A percentile compares a stretch with the other conserved stretches of the same genome.
phyloP scores from a whole-genome alignment of 2,113 vertebrate genomes.

The Clinocottus analis region DNA sequence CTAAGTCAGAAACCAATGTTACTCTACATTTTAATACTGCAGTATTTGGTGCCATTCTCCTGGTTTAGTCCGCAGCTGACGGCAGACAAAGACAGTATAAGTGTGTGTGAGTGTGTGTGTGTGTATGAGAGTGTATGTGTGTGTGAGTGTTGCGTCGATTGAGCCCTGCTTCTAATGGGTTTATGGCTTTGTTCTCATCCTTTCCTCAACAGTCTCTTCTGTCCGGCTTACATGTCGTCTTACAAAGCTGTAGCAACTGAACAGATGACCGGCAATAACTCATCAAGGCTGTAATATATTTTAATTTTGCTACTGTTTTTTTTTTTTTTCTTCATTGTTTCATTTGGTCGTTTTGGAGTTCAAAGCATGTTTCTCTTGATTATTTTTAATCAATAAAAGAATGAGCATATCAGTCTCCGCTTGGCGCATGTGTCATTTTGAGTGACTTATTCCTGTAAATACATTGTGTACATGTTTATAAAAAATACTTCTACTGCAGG shows the following conservation, averaged over 20 bases:
- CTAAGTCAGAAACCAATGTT: constrained; percentile 19
- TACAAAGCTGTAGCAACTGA: constrained; percentile 69
- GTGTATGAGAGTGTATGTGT: constrained; percentile 6
- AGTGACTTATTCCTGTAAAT: not conserved
- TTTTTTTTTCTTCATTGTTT: constrained; percentile 52
- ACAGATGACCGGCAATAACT: constrained; percentile 81
- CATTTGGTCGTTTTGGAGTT: constrained; percentile 88
- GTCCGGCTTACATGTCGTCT: constrained; percentile 54
- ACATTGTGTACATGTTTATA: not conserved
- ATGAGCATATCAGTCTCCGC: constrained; percentile 81
- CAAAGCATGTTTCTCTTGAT: constrained; percentile 92
- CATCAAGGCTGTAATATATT: constrained; percentile 86
- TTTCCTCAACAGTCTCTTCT: constrained; percentile 39
- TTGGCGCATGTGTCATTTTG: not conserved
- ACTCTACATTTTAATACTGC: constrained; percentile 26
- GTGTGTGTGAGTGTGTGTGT: constrained; percentile 4
- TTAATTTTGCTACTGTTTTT: constrained; percentile 69
- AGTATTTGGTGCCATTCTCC: constrained; percentile 70
- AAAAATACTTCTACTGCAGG: too few species aligned
- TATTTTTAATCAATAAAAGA: constrained; percentile 96
- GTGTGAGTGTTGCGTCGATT: not conserved
- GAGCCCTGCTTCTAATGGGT: constrained; percentile 30
- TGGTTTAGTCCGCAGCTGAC: constrained; percentile 24
- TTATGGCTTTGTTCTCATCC: constrained; percentile 53
- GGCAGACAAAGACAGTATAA: constrained; percentile 26